Percentiles rank a stretch among this genome's conserved stretches.
These are phyloP conservation scores for Okamejei kenojei DNA, from an alignment of 2,797 vertebrate species.

Conservation along the genomic window DNA sequence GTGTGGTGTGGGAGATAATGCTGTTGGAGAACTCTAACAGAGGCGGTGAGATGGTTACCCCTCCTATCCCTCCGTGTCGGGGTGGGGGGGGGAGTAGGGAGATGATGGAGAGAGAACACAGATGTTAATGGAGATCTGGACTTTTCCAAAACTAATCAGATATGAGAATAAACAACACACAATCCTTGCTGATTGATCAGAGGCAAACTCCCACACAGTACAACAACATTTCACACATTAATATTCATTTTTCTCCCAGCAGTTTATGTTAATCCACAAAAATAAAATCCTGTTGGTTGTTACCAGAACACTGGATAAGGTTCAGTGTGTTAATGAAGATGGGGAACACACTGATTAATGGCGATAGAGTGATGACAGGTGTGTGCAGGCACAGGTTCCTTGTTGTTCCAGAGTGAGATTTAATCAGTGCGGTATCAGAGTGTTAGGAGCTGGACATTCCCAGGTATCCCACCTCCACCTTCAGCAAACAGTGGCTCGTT, in stretches of 20 bases:
- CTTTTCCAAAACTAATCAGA: background rate
- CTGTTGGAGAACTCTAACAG: too few species aligned
- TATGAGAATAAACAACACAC: background rate
- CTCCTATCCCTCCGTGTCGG: too few species aligned
- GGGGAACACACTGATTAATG: constrained; percentile 18
- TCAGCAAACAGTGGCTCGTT: background rate
- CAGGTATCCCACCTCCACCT: background rate
- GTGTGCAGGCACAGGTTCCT: background rate
- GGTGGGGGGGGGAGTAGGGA: too few species aligned
- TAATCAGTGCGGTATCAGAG: background rate
- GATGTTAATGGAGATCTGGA: too few species aligned
- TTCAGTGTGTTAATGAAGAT: constrained; percentile 29
- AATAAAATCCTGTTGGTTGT: background rate
- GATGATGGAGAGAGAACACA: too few species aligned
- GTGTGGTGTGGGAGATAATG: too few species aligned
- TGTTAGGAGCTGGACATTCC: background rate
- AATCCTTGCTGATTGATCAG: background rate
- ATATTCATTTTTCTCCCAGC: constrained; percentile 30
- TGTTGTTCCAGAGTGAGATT: background rate
- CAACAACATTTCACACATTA: background rate
- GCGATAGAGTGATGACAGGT: background rate
- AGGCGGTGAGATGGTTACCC: too few species aligned
- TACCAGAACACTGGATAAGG: background rate
- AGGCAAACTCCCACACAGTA: constrained; percentile 18
- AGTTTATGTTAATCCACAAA: constrained; percentile 22